phyloP scores from a whole-genome alignment of 2,797 vertebrate species.

The Tragelaphus oryx region DNA sequence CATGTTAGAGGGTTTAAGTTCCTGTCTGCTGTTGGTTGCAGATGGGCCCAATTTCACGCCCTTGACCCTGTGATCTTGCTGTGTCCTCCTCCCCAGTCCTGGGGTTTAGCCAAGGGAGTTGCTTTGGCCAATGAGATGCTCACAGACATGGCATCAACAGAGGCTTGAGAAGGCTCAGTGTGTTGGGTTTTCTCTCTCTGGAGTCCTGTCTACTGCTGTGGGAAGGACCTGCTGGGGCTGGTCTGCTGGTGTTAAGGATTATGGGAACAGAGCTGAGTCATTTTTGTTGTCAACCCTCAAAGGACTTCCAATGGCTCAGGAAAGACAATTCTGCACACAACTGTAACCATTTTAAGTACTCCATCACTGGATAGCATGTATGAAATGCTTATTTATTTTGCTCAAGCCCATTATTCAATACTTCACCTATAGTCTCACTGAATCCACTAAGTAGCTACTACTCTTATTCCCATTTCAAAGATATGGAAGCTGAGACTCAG shows the following conservation, averaged over 20 bases:
- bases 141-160: background rate
- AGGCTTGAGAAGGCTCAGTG: background rate
- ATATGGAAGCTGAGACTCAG: background rate
- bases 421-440: background rate
- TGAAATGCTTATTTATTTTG: background rate
- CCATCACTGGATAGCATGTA: no score
- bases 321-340: background rate
- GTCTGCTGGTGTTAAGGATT: background rate
- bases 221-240: background rate
- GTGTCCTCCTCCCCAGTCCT: background rate
- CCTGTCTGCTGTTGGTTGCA: no score
- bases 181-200: background rate
- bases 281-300: background rate
- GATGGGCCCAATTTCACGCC: background rate
- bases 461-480: background rate
- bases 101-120: background rate
- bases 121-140: background rate
- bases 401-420: background rate
- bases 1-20: background rate
- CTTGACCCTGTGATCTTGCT: background rate
- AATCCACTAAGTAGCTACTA: background rate
- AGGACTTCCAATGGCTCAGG: background rate
- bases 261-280: background rate
- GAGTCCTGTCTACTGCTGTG: background rate
- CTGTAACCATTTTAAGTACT: accelerated